phyloP scores from a whole-genome alignment of 2,888 invertebrate genomes.

The Saturnia japonica region DNA sequence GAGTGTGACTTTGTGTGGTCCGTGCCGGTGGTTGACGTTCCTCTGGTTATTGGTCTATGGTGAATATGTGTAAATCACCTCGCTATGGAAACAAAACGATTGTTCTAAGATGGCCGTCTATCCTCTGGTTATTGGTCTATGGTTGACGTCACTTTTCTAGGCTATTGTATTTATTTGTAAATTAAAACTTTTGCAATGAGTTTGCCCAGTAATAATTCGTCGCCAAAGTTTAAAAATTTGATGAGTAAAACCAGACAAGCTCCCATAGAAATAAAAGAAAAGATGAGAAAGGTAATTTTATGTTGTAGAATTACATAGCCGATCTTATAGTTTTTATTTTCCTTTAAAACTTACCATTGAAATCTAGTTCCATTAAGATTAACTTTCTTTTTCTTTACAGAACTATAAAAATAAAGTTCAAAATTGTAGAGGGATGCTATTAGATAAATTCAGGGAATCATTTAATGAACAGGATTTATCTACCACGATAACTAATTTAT shows the following conservation, averaged over 20 bases:
- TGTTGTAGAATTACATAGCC: neutral
- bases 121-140: too few relatives aligned
- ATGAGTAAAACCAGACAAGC: constrained; percentile 56
- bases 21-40: too few relatives aligned
- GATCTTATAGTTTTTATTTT: too few relatives aligned
- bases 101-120: too few relatives aligned
- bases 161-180: too few relatives aligned
- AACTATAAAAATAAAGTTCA: constrained; percentile 68
- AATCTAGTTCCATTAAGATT: too few relatives aligned
- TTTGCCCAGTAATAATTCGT: constrained; percentile 46
- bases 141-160: too few relatives aligned
- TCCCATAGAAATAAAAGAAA: constrained; percentile 70
- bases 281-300: constrained; percentile 65
- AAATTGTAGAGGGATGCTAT: constrained; percentile 61
- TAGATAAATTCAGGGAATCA: constrained; percentile 62
- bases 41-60: too few relatives aligned
- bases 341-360: neutral
- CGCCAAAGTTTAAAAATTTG: constrained; percentile 64
- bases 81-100: too few relatives aligned
- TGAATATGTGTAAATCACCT: too few relatives aligned
- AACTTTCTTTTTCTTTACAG: constrained; percentile 41
- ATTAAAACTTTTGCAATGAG: constrained; percentile 44
- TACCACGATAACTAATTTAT: constrained; percentile 59
- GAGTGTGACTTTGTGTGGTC: too few relatives aligned
- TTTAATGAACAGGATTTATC: constrained; percentile 51